Percentiles rank a stretch among this genome's conserved stretches.
Conservation (phyloP, 2,113 vertebrate genomes). For the Chaetura pelagica region DNA sequence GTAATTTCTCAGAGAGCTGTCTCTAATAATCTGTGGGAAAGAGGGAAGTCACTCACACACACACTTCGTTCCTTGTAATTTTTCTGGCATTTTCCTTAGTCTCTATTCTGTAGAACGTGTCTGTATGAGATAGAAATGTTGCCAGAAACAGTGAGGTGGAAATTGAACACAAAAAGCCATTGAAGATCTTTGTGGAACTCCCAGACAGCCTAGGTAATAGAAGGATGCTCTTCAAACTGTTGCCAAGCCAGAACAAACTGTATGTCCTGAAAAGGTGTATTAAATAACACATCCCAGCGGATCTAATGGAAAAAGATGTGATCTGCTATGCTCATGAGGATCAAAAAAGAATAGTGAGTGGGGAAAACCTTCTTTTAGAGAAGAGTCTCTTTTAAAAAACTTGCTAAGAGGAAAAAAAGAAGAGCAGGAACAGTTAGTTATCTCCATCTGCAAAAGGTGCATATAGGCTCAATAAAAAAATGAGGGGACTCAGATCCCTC, state of each 20-base stretch:
- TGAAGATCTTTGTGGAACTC: not conserved
- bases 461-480: not conserved
- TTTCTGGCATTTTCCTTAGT: not conserved
- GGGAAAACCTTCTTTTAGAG: not conserved
- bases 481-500: not conserved
- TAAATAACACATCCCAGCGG: not conserved
- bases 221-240: not conserved
- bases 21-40: not conserved
- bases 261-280: not conserved
- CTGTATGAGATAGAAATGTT: not conserved
- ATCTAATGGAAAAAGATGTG: not conserved
- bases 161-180: rapidly evolving
- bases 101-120: not conserved
- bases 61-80: not conserved
- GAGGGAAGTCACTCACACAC: not conserved
- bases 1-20: not conserved
- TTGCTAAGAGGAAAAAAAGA: not conserved
- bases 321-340: not conserved
- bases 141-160: not conserved
- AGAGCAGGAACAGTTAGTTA: not conserved
- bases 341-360: not conserved
- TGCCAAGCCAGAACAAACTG: not conserved
- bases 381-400: not conserved
- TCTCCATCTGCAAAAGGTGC: not conserved
- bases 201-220: not conserved